Conservation (phyloP, 2,797 vertebrate genomes). For the Macropodus opercularis region DNA sequence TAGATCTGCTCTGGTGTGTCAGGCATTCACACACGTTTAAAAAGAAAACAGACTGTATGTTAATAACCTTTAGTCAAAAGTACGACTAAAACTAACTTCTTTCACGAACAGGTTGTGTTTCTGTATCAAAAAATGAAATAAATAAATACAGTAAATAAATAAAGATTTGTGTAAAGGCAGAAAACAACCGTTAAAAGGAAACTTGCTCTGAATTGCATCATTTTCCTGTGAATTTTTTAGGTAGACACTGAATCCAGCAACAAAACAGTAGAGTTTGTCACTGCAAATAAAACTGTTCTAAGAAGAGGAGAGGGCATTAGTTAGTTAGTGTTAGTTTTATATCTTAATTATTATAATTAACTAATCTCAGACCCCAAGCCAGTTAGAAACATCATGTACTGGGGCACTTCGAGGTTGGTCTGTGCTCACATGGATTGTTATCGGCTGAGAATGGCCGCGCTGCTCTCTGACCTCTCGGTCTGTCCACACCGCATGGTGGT, state of each 20-base stretch:
- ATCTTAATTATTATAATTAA: no score
- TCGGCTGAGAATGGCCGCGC: slow-evolving; percentile 30
- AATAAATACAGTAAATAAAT: no score
- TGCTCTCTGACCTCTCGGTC: slow-evolving; percentile 56
- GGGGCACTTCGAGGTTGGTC: slow-evolving; percentile 49
- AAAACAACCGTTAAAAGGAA: neutral
- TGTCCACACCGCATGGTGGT: slow-evolving; percentile 52
- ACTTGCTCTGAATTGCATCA: neutral
- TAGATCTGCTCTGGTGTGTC: neutral
- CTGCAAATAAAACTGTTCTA: neutral
- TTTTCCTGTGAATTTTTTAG: neutral
- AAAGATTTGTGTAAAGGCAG: neutral
- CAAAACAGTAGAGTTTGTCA: no score
- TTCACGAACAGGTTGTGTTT: neutral
- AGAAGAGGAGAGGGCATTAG: neutral
- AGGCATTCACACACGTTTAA: slow-evolving; percentile 5
- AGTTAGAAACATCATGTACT: neutral
- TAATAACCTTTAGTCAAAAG: no score
- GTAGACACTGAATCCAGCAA: neutral
- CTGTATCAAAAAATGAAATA: no score
- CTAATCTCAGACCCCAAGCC: no score
- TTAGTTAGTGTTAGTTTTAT: no score
- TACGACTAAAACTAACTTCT: neutral
- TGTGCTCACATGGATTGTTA: slow-evolving; percentile 43
- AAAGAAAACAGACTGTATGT: neutral